Base-by-base conservation (phyloP, 2,888 invertebrate genomes). In the Drosophila lacicola region DNA sequence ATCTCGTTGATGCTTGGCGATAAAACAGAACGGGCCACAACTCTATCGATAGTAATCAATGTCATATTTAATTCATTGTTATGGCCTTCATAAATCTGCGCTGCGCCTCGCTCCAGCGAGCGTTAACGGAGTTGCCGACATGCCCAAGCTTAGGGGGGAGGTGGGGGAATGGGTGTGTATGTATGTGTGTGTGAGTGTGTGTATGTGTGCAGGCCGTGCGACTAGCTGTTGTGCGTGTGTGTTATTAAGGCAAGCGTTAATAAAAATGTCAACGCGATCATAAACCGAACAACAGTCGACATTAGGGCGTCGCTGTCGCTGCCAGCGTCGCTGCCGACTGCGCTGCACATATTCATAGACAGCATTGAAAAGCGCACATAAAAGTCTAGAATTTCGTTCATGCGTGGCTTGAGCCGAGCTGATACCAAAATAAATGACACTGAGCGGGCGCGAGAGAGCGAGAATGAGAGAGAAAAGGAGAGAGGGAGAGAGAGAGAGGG, bases 31-130 rank as follows among this genome's bases (percentile, higher is more conserved):
- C 70, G 73, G 69, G 61, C 65, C 80, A 74, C 87, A 84, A 70
- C 82, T 84, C 83, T 76, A 87, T 84, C 76, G 83, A 87, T 87
- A 71, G 83, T 75, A 84, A 84, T 84, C 83, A 84, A 84, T 84
- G 83, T 84, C 87, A 84, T 84, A 84, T 84, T 84, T 84, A 84
- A 84, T 87, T 84, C 87, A 84, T 84, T 84, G 83, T 84, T 87
- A 84, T 84, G 82, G 87, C 80, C 87, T 80, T 84, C 87, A 84
- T 84, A 87, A 84, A 87, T 84, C 84, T 82, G 70, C 44, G 63
- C 61, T 51, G 41, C 61, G 61, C 83, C 76, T 66, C 44, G 64
- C 65, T 57, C 51, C 68, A 64, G 36, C 66, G 41, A 55, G 33
- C 37, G 54, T 39, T 41, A 62, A 64, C 44, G 61, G 36, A 47